A percentile compares a stretch with the other conserved stretches of the same genome.
phyloP scores from a whole-genome alignment of 2,113 vertebrate genomes.

The Dromaius novaehollandiae region DNA sequence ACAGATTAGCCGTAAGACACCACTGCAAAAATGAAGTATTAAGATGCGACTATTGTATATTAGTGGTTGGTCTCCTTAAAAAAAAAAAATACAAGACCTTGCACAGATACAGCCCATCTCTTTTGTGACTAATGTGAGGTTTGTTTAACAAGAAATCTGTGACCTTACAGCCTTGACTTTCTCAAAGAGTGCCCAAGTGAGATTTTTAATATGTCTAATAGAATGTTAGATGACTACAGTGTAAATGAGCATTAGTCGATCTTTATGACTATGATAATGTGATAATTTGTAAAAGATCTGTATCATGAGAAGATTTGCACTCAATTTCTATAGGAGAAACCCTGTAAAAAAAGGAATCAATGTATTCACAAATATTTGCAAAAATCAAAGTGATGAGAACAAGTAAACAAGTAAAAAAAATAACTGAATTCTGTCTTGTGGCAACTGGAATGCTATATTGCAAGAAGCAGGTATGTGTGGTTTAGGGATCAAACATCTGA shows the following conservation, averaged over 20 bases:
- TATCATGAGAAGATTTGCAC: neutral
- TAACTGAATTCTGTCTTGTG: neutral
- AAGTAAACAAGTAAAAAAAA: neutral
- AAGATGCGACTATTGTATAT: neutral
- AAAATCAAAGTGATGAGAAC: neutral
- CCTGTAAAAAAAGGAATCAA: neutral
- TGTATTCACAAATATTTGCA: constrained; percentile 5
- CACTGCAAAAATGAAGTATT: neutral
- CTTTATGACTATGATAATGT: neutral
- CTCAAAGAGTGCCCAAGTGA: neutral
- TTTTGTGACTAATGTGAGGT: neutral
- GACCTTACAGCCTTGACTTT: constrained; percentile 43
- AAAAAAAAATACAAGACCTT: neutral
- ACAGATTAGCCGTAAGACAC: neutral
- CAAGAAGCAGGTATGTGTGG: neutral
- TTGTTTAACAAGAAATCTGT: constrained; percentile 46
- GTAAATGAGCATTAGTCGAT: neutral
- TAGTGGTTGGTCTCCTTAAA: neutral
- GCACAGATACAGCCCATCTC: neutral
- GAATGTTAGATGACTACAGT: neutral
- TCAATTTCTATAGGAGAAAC: neutral
- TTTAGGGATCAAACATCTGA: neutral
- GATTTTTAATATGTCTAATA: constrained; percentile 9
- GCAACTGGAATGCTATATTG: neutral
- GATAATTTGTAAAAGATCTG: neutral